Conservation (phyloP, 2,113 vertebrate species). For the Pseudolaguvia tuberculata region DNA sequence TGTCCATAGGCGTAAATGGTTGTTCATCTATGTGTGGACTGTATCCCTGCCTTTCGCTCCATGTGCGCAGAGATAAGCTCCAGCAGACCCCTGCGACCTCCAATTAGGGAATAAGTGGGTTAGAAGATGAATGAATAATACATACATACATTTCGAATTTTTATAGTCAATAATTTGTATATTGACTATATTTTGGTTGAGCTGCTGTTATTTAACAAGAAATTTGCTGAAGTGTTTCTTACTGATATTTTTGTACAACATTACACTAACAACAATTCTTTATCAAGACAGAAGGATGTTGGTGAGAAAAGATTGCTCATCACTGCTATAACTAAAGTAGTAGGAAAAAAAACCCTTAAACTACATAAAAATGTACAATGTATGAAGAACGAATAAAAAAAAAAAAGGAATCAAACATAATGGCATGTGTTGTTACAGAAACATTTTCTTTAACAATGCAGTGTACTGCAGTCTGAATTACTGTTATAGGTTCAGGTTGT, state of each 20-base stretch:
- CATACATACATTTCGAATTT: neutral
- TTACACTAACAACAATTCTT: no score
- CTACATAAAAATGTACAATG: neutral
- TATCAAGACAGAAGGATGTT: neutral
- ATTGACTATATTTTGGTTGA: no score
- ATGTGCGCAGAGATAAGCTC: no score
- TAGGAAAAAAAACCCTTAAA: neutral
- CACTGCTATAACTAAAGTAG: neutral
- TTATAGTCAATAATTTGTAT: neutral
- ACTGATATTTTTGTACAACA: neutral
- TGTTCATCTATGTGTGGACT: no score
- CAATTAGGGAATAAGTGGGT: no score
- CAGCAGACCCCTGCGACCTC: no score
- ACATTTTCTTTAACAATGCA: neutral
- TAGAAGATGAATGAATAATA: no score
- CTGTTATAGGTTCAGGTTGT: neutral
- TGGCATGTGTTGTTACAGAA: neutral
- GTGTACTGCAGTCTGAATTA: neutral
- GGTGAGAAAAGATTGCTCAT: neutral
- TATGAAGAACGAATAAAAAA: neutral
- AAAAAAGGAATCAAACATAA: neutral
- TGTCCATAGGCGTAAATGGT: no score
- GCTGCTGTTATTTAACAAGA: neutral
- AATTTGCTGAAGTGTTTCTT: neutral
- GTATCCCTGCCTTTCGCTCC: no score